Evolutionary conservation across 2,888 invertebrate genomes (phyloP).

Genomic region (Amphipoea lucens): DNA sequence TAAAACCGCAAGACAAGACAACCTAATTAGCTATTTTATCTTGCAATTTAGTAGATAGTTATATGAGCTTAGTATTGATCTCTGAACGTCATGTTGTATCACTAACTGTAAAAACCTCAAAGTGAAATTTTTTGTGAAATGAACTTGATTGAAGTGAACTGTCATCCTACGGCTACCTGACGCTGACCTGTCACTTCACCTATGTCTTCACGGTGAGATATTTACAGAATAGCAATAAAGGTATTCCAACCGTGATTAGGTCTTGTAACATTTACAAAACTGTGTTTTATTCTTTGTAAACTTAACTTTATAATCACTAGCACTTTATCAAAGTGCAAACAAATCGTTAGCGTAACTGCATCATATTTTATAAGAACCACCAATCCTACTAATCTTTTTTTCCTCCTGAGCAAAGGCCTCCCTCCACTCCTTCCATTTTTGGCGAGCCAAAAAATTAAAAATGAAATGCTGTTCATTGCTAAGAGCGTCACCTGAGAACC

Average conservation of each 20-base stretch:
- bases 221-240: not conserved
- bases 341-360: not conserved
- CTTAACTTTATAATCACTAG: not conserved
- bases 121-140: no score
- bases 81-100: no score
- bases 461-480: slow-evolving; percentile 1
- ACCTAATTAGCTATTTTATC: not conserved
- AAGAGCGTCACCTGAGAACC: not conserved
- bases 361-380: not conserved
- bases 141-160: no score
- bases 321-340: not conserved
- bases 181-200: no score
- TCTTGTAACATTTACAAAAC: not conserved
- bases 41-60: not conserved
- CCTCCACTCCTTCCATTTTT: no score
- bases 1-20: not conserved
- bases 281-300: not conserved
- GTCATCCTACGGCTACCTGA: no score
- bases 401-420: no score
- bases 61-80: no score
- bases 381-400: not conserved
- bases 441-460: no score
- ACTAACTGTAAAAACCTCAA: no score
- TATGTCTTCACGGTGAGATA: not conserved
- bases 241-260: not conserved